Conservation (phyloP, 1,140 invertebrate genomes). For the Dendroctonus ponderosae region DNA sequence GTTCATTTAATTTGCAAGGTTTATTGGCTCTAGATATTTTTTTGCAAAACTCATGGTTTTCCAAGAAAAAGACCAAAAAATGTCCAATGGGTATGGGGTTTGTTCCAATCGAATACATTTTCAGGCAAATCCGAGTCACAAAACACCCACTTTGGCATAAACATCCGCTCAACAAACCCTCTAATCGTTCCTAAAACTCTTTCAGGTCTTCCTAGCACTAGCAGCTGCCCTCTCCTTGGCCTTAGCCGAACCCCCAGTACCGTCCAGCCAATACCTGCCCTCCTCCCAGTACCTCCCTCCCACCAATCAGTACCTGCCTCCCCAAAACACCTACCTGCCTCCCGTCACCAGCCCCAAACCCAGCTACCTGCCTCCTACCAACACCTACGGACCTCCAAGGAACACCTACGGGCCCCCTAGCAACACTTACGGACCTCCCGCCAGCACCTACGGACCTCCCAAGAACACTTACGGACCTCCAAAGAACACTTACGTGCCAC, state of each 20-base stretch:
- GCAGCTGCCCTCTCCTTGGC: slow-evolving; percentile 38
- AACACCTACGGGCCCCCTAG: not conserved
- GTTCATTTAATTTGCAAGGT: too few relatives aligned
- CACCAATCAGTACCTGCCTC: slow-evolving; percentile 47
- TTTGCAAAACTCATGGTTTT: too few relatives aligned
- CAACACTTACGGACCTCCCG: not conserved
- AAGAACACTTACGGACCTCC: slow-evolving; percentile 50
- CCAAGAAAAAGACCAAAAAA: too few relatives aligned
- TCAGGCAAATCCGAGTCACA: too few relatives aligned
- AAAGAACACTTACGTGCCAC: slow-evolving; percentile 38
- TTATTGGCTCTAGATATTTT: too few relatives aligned
- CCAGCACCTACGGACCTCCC: slow-evolving; percentile 47
- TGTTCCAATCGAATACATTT: not conserved
- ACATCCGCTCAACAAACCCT: too few relatives aligned
- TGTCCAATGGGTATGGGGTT: too few relatives aligned
- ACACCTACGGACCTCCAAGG: slow-evolving; percentile 21
- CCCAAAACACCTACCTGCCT: slow-evolving; percentile 47
- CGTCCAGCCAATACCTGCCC: slow-evolving; percentile 57
- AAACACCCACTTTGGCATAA: too few relatives aligned
- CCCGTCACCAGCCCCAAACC: slow-evolving; percentile 29
- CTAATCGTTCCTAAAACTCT: not conserved
- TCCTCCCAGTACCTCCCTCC: slow-evolving; percentile 49
- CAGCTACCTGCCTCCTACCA: slow-evolving; percentile 46
- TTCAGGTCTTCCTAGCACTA: slow-evolving; percentile 39
- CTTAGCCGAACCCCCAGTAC: slow-evolving; percentile 52